These are phyloP conservation scores for Pseudorectes ferrugineus DNA, from an alignment of 2,113 vertebrate species.

Conservation along the genomic window DNA sequence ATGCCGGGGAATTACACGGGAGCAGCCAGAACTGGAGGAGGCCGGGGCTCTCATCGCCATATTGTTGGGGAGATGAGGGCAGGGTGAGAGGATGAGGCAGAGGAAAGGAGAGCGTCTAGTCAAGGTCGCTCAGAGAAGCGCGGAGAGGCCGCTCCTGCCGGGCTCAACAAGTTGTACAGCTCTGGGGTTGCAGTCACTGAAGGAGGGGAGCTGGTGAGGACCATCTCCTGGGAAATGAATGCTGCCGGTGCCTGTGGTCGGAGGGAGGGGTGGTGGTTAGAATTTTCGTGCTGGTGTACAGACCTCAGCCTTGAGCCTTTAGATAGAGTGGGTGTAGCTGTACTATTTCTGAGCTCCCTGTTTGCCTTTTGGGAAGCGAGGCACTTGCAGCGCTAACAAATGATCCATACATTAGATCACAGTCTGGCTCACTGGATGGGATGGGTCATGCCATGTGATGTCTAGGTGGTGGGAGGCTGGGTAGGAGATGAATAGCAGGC, in stretches of 20 bases:
- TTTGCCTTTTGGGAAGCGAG: not conserved
- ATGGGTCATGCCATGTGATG: not conserved
- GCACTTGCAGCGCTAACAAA: not conserved
- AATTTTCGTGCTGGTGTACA: not conserved
- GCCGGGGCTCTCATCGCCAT: not conserved
- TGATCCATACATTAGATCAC: not conserved
- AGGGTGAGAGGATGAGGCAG: not conserved
- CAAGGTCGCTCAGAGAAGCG: not conserved
- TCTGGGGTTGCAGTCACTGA: not conserved
- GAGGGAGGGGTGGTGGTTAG: not conserved
- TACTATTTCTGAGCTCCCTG: not conserved
- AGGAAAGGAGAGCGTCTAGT: not conserved
- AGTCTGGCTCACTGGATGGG: not conserved
- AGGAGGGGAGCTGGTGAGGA: not conserved
- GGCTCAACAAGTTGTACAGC: not conserved
- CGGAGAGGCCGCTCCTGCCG: not conserved
- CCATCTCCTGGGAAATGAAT: not conserved
- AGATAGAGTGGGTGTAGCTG: not conserved
- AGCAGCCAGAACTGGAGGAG: not conserved
- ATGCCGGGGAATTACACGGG: fast-evolving
- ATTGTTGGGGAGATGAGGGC: not conserved
- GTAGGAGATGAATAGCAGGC: not conserved
- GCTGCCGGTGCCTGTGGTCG: not conserved
- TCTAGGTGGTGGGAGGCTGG: not conserved
- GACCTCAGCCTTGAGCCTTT: not conserved